A percentile compares a stretch with the other conserved stretches of the same genome.
These are phyloP conservation scores for Caprella mutica DNA, from an alignment of 2,888 invertebrate genomes.

Conservation along the genomic window DNA sequence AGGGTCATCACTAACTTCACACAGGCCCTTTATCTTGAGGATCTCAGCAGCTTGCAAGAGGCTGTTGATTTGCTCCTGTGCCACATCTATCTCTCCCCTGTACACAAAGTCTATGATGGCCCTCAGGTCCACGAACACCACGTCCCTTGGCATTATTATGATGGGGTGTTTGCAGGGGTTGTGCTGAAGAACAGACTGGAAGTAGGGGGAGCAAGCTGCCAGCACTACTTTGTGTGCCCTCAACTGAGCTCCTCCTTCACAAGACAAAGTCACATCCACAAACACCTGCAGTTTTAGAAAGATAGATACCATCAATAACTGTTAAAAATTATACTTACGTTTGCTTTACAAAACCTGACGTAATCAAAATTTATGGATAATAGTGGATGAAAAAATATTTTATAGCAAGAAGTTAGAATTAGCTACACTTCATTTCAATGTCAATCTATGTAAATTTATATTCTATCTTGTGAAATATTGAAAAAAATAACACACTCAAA, in stretches of 20 bases:
- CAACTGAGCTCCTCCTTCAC: conserved; percentile 31
- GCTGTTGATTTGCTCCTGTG: conserved; percentile 60
- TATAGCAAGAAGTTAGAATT: not conserved
- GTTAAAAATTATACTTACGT: too few relatives aligned
- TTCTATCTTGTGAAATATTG: too few relatives aligned
- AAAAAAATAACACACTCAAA: too few relatives aligned
- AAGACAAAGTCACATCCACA: conserved; percentile 33
- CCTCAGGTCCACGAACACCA: conserved; percentile 61
- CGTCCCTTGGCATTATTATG: conserved; percentile 51
- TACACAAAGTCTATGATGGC: conserved; percentile 71
- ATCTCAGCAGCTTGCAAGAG: conserved; percentile 46
- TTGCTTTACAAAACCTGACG: too few relatives aligned
- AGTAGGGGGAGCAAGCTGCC: conserved; percentile 36
- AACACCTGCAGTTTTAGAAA: conserved; percentile 15
- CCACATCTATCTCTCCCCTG: conserved; percentile 66
- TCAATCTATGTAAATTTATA: too few relatives aligned
- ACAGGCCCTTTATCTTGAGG: conserved; percentile 32
- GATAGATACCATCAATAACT: not conserved
- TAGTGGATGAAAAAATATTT: not conserved
- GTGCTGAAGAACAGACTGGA: conserved; percentile 38
- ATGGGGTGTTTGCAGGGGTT: conserved; percentile 40
- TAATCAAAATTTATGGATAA: not conserved
- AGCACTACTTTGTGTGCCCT: conserved; percentile 36
- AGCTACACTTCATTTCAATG: too few relatives aligned
- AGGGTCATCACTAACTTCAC: conserved; percentile 34